These are phyloP conservation scores for Drosophila baimaii DNA, from an alignment of 1,140 invertebrate species.

Conservation along the genomic window DNA sequence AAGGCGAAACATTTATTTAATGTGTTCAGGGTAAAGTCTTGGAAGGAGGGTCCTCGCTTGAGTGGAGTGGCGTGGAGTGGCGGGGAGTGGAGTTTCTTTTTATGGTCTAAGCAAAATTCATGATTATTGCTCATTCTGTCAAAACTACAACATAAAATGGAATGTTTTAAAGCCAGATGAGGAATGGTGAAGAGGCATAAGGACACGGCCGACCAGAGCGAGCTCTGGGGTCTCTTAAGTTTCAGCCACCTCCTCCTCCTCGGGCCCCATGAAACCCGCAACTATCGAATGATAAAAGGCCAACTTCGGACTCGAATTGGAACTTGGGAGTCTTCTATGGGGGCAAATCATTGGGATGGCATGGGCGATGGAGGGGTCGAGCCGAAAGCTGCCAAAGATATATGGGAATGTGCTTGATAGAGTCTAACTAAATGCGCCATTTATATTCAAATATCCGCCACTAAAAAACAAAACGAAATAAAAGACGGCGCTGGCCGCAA, in stretches of 20 bases:
- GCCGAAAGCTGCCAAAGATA: conserved; percentile 74
- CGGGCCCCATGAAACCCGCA: conserved; percentile 33
- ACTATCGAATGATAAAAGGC: conserved; percentile 65
- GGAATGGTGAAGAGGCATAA: conserved; percentile 47
- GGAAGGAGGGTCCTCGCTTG: conserved; percentile 14
- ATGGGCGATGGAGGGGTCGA: conserved; percentile 4
- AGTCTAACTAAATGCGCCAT: conserved; percentile 81
- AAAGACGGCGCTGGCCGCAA: conserved; percentile 54
- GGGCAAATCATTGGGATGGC: background rate
- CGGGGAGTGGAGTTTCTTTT: conserved; percentile 48
- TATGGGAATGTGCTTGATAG: conserved; percentile 81
- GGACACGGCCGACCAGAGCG: conserved; percentile 31
- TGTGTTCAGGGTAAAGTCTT: conserved; percentile 68
- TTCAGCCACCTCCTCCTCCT: too few species aligned
- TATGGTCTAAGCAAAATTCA: conserved; percentile 81
- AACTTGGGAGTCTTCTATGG: conserved; percentile 32
- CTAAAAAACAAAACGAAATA: conserved; percentile 79
- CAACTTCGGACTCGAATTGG: conserved; percentile 33
- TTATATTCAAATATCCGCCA: conserved; percentile 83
- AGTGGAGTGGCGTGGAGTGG: conserved; percentile 22
- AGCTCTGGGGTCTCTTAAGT: conserved; percentile 15
- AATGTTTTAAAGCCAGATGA: conserved; percentile 78
- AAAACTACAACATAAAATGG: conserved; percentile 82
- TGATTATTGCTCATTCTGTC: conserved; percentile 83
- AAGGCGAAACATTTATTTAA: conserved; percentile 82